Conservation (phyloP, 2,888 invertebrate genomes). For the Amphipyra tragopoginis region DNA sequence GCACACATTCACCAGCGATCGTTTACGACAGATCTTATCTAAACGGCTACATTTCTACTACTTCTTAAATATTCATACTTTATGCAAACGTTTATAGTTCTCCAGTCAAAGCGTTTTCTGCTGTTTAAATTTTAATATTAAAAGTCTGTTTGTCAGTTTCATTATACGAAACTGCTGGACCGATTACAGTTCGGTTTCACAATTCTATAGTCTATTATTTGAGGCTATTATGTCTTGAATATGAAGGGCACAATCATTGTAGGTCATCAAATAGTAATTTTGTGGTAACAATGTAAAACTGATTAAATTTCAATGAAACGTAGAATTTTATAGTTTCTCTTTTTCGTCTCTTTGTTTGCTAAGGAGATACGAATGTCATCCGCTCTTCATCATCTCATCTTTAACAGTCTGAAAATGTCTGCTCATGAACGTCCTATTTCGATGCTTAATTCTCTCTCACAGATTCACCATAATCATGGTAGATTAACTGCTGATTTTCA, state of each 20-base stretch:
- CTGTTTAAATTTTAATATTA: constrained; percentile 7
- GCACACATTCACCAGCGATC: constrained; percentile 21
- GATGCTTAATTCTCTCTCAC: no score
- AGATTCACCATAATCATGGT: no score
- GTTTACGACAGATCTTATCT: constrained; percentile 40
- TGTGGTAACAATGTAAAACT: background rate
- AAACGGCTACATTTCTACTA: constrained; percentile 44
- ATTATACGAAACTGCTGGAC: constrained; percentile 21
- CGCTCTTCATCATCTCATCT: no score
- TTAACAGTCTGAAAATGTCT: no score
- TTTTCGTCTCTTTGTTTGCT: background rate
- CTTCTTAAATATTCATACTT: constrained; percentile 50
- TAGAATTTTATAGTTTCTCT: background rate
- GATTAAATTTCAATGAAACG: background rate
- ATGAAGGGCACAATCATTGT: constrained; percentile 15
- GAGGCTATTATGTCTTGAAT: constrained; percentile 18
- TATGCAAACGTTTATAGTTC: constrained; percentile 29
- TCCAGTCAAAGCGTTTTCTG: constrained; percentile 8
- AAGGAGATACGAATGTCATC: background rate
- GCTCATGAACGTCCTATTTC: no score
- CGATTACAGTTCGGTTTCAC: constrained; percentile 10
- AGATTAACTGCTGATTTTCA: no score
- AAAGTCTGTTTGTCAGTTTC: constrained; percentile 10
- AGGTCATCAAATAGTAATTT: constrained; percentile 11
- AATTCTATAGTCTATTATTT: constrained; percentile 17